phyloP scores from a whole-genome alignment of 2,113 vertebrate species.

The Arvicanthis niloticus region DNA sequence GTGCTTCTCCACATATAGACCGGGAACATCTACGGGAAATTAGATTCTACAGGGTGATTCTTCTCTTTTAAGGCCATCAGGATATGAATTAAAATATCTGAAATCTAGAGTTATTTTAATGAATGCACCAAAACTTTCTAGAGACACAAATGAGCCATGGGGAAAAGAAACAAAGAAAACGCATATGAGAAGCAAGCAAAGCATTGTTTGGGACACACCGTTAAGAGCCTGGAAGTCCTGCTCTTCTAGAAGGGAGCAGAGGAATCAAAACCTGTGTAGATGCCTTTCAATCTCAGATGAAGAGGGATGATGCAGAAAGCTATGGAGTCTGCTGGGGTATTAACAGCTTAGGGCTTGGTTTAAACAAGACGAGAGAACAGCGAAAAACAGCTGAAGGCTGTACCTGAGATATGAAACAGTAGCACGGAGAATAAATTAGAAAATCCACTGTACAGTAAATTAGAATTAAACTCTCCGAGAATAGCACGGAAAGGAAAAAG shows the following conservation, averaged over 20 bases:
- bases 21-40: not conserved
- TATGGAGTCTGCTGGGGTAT: not conserved
- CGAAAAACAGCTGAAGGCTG: not conserved
- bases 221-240: not conserved
- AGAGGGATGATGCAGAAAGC: not conserved
- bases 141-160: not conserved
- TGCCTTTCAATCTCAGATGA: not conserved
- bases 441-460: slow-evolving; percentile 25
- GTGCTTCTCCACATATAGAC: not conserved
- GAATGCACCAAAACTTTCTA: not conserved
- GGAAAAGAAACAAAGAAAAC: not conserved
- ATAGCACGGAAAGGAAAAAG: slow-evolving; percentile 6
- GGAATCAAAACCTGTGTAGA: not conserved
- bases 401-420: not conserved
- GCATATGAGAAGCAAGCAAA: not conserved
- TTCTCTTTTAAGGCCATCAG: slow-evolving; percentile 29
- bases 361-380: not conserved
- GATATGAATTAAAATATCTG: not conserved
- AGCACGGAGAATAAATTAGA: slow-evolving; percentile 20
- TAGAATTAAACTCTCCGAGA: not conserved
- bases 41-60: not conserved
- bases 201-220: not conserved
- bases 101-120: not conserved
- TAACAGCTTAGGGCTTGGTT: slow-evolving; percentile 9
- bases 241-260: not conserved